These are phyloP conservation scores for Carollia perspicillata DNA, from an alignment of 2,113 vertebrate genomes.

Conservation along the genomic window DNA sequence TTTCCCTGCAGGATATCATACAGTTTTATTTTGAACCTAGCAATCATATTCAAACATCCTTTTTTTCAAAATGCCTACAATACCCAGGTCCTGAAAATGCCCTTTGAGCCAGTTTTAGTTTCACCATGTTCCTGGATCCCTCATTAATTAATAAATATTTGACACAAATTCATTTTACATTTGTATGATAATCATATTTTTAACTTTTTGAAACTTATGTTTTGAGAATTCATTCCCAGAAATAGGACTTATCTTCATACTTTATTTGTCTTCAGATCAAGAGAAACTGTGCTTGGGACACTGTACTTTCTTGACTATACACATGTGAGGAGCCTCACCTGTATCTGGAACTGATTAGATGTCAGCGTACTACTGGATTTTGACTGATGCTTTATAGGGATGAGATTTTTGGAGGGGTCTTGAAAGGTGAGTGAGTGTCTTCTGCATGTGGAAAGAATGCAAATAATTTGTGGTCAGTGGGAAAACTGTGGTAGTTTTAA, in stretches of 20 bases:
- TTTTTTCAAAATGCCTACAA: background rate
- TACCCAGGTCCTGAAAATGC: background rate
- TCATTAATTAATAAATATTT: background rate
- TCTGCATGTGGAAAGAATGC: background rate
- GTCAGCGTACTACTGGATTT: background rate
- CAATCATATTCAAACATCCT: background rate
- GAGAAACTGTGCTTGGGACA: background rate
- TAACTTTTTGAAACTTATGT: background rate
- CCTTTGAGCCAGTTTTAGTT: background rate
- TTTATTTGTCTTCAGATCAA: background rate
- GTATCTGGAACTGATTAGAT: background rate
- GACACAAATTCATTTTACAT: background rate
- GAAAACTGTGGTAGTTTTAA: background rate
- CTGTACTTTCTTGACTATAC: background rate
- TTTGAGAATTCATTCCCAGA: background rate
- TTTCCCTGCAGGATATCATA: background rate
- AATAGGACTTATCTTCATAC: background rate
- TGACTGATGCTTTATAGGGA: background rate
- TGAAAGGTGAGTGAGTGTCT: background rate
- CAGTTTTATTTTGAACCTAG: background rate
- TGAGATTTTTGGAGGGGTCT: background rate
- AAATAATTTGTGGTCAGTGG: background rate
- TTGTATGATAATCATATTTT: background rate
- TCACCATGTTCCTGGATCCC: background rate
- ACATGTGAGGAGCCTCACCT: background rate